phyloP scores from a whole-genome alignment of 2,113 vertebrate species.

The Dasypus novemcinctus region DNA sequence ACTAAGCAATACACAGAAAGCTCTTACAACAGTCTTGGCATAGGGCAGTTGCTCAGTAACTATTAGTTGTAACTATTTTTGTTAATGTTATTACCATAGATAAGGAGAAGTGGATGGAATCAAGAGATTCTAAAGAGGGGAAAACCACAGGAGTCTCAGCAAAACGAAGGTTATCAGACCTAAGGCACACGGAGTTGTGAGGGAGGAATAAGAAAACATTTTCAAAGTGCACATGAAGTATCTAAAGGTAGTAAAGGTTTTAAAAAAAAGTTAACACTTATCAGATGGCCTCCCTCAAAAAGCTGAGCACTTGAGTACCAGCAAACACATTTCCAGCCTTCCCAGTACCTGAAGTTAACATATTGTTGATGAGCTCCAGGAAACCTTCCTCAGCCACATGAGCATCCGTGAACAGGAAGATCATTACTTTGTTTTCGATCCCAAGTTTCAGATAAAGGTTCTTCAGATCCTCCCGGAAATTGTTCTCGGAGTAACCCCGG shows the following conservation, averaged over 20 bases:
- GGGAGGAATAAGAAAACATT: background rate
- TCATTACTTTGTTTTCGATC: constrained; percentile 89
- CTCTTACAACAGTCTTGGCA: background rate
- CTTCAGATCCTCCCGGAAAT: constrained; percentile 94
- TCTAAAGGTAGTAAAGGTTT: background rate
- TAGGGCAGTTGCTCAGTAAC: background rate
- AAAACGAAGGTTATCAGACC: too few species aligned
- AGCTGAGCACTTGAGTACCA: background rate
- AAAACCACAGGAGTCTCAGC: background rate
- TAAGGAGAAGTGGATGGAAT: too few species aligned
- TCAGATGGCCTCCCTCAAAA: background rate
- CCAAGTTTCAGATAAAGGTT: constrained; percentile 91
- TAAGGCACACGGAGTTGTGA: fast-evolving
- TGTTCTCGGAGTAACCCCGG: constrained; percentile 91
- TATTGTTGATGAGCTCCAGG: constrained; percentile 98
- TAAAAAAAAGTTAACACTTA: background rate
- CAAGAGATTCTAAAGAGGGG: background rate
- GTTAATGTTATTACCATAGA: background rate
- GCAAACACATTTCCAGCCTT: background rate
- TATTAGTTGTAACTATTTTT: background rate
- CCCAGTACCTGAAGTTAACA: constrained; percentile 94
- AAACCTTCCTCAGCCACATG: constrained; percentile 96
- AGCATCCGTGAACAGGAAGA: constrained; percentile 95
- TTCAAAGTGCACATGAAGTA: too few species aligned
- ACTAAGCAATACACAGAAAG: background rate